Base-by-base conservation (phyloP, 2,113 vertebrate genomes). In the Ornithorhynchus anatinus region DNA sequence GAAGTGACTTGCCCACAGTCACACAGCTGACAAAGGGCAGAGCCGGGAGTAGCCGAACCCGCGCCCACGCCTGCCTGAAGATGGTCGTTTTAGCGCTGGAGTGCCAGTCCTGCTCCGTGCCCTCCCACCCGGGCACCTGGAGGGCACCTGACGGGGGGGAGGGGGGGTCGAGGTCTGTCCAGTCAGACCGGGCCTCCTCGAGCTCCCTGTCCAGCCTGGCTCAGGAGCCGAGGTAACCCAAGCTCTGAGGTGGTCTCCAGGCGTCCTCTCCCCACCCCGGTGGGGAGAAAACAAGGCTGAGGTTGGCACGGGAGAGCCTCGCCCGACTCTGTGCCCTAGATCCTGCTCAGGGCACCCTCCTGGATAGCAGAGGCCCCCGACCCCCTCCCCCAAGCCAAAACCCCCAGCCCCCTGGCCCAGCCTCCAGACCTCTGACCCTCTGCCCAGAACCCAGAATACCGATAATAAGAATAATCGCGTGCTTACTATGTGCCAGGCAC, bases 71-170 rank as follows among this genome's bases (percentile, higher is more conserved):
- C n/a, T n/a, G n/a, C n/a, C n/a, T n/a, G n/a, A n/a, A n/a, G n/a
- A n/a, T n/a, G n/a, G n/a, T n/a, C n/a, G n/a, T n/a, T n/a, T n/a
- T n/a, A n/a, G n/a, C n/a, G n/a, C n/a, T n/a, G n/a, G n/a, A n/a
- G n/a, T n/a, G n/a, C n/a, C n/a, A n/a, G n/a, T n/a, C n/a, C n/a
- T n/a, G n/a, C n/a, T n/a, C n/a, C n/a, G n/a, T n/a, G n/a, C n/a
- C n/a, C 6, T 22, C 20, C 8, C 35, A 17, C 37, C 1, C 1
- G 23, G 44, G 8, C 29, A 20, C 20, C 22, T 7, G 42, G 11
- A 42, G 47, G 13, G 5, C 5, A 0, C 6, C 15, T 61, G 39
- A 0, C 50, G 10, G 38, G 16, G 10, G 3, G 22, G n/a, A 12
- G 8, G n/a, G 15, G 39, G 29, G 10, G 39, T 16, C 13, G 38